Evolutionary conservation across 2,888 invertebrate species (phyloP), one percentile per base, ranked within the genome.

Genomic region (Nesidiocoris tenuis): DNA sequence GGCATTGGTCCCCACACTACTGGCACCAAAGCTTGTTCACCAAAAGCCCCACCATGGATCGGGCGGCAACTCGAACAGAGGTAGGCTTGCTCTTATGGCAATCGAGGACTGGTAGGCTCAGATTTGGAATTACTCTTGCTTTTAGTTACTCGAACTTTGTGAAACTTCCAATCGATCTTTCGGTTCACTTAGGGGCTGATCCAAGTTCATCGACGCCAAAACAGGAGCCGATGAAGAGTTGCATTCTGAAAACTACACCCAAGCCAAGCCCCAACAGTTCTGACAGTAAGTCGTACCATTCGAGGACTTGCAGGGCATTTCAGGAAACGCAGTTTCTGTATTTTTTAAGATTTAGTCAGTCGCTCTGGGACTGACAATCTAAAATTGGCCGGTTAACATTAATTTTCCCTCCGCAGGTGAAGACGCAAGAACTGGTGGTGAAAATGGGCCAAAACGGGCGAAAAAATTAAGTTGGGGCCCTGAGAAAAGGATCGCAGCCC

Each of bases 1-100:
- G 2, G 86, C 86, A 18, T 82, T 86, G n/a, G 85, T 85, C 72
- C 86, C 86, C 25, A 85, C 86, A 22, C 82, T 87, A 72, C 83
- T 85, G 77, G 83, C 85, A 57, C 84, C 86, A 17, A 82, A 82
- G 78, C 78, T 82, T 56, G 79, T 78, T 61, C 80, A 77, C 3
- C 66, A 75, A 25, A 75, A 75, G 25, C 54, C 72, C 16, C 57
- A 74, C 59, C 55, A 70, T 17, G 57, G 39, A 17, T 17, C 72
- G 61, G 21, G 23, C n/a, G 59, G 19, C 61, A 72, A 39, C 21
- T 18, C 24, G n/a, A 70, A 59, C 70, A 70, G 24, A 59, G 54
- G 70, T 70, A 59, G 1, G 1, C n/a, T n/a, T n/a, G n/a, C n/a
- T n/a, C n/a, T n/a, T n/a, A n/a, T n/a, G n/a, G n/a, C n/a, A n/a